Percentiles rank a stretch among this genome's conserved stretches.
Evolutionary conservation across 2,888 invertebrate genomes (phyloP).

Genomic region (Notocelia uddmanniana): DNA sequence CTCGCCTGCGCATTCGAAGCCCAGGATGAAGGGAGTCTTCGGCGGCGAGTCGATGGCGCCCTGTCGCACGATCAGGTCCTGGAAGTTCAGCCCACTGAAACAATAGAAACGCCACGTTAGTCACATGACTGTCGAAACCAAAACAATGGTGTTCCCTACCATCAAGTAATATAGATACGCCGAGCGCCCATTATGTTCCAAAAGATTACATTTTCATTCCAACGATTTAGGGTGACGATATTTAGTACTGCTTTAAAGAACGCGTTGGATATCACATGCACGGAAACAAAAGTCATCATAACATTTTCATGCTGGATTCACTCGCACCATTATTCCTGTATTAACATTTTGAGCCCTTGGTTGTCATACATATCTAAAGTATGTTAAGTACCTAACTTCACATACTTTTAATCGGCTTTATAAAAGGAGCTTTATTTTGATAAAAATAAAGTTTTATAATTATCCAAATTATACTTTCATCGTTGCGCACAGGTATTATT

Average conservation of each 20-base stretch:
- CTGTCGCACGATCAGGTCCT: slow-evolving; percentile 95
- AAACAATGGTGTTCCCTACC: slow-evolving; percentile 15
- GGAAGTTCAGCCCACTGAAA: slow-evolving; percentile 95
- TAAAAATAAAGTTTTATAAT: no score
- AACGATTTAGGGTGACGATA: slow-evolving; percentile 4
- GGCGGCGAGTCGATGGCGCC: slow-evolving; percentile 94
- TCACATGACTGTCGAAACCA: slow-evolving; percentile 6
- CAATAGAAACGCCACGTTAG: slow-evolving; percentile 53
- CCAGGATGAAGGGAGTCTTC: slow-evolving; percentile 95
- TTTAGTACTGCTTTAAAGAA: not conserved
- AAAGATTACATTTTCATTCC: slow-evolving; percentile 7
- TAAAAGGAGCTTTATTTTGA: no score
- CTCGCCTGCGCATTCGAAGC: slow-evolving; percentile 95
- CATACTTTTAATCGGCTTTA: no score
- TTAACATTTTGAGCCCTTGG: not conserved
- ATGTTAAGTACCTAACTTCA: no score
- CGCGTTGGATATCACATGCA: slow-evolving; percentile 15
- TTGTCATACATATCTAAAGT: not conserved
- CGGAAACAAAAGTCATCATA: slow-evolving; percentile 29
- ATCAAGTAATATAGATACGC: no score
- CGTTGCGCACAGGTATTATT: no score
- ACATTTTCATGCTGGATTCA: not conserved
- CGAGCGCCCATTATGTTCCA: slow-evolving; percentile 6
- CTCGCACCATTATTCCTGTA: slow-evolving; percentile 4
- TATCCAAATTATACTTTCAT: no score